Base-by-base conservation (phyloP, 2,113 vertebrate genomes). In the Corydoras sp. region DNA sequence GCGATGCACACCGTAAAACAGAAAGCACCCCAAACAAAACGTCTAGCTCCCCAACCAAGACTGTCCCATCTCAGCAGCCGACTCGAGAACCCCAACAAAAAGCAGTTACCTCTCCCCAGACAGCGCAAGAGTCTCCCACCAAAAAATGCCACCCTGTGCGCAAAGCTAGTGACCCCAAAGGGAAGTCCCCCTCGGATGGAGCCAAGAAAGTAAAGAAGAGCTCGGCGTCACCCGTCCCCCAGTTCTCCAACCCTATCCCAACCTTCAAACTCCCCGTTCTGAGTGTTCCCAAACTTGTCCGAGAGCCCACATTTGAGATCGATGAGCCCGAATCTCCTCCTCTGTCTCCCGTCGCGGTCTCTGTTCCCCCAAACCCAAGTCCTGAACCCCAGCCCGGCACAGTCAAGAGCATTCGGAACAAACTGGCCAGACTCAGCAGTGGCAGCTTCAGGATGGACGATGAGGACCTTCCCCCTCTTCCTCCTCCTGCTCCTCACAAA, bases 371-470 rank as follows among this genome's bases (percentile, higher is more conserved):
- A 9, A 55, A 30, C 18, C 65, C 72, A 5, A 78, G 90, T 50
- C 91, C 92, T 3, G 90, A 90, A 77, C 90, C 88, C 56, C 80
- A 73, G n/a, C 84, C 85, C 1, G 74, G 90, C 56, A 90, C 89
- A 0, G 89, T 90, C 49, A 88, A 88, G 31, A 89, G 81, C 29
- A 79, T 85, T 9, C 87, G 88, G 7, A 93, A 81, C 77, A 88
- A 90, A 72, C 85, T 89, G n/a, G 81, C 88, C 65, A 88, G 92
- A 51, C 79, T 93, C 24, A 89, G 92, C 74, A 92, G 87, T 43
- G 85, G 88, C 76, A 92, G 83, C 77, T 86, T 92, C 79, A 88
- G 87, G 0, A 77, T 87, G 2, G 91, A 92, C 30, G 91, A 91
- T 9, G 82, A 87, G 10, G 81, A 90, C 85, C 88, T 43, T 43